Conservation (phyloP, 2,888 invertebrate genomes). For the Carterocephalus palaemon region DNA sequence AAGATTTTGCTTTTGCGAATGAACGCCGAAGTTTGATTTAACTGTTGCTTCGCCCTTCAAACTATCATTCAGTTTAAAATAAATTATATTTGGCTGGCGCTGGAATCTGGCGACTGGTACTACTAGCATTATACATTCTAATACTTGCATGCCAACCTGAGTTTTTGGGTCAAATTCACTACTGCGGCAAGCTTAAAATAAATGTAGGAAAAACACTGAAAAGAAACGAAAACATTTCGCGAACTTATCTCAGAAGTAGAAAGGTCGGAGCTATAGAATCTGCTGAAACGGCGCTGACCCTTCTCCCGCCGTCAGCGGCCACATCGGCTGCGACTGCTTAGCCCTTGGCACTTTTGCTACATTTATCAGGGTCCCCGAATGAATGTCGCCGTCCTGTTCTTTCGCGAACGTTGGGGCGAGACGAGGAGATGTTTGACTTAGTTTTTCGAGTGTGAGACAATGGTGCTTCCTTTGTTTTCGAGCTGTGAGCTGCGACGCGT, state of each 20-base stretch:
- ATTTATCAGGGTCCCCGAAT: constrained; percentile 16
- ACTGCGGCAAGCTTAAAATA: background rate
- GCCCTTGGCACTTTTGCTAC: constrained; percentile 16
- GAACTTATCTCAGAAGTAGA: constrained; percentile 9
- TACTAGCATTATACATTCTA: no score
- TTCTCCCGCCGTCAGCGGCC: constrained; percentile 6
- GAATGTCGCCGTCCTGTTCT: constrained; percentile 4
- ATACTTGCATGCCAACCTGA: no score
- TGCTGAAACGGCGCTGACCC: constrained; percentile 8
- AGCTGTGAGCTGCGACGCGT: background rate
- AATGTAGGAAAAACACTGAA: background rate
- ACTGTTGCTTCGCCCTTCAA: no score
- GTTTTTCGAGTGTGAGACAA: constrained; percentile 11
- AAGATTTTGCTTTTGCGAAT: no score
- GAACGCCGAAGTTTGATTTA: no score
- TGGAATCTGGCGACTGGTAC: no score
- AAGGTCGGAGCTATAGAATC: constrained; percentile 11
- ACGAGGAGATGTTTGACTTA: constrained; percentile 12
- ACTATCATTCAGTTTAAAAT: no score
- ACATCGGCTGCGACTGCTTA: constrained; percentile 15
- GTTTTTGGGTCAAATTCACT: constrained; percentile 1
- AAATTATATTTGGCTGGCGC: no score
- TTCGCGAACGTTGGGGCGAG: background rate
- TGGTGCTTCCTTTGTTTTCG: constrained; percentile 12
- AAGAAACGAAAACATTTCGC: background rate